Evolutionary conservation across 2,113 vertebrate genomes (phyloP), one percentile per base, ranked within the genome.

Genomic region (Microcebus murinus): DNA sequence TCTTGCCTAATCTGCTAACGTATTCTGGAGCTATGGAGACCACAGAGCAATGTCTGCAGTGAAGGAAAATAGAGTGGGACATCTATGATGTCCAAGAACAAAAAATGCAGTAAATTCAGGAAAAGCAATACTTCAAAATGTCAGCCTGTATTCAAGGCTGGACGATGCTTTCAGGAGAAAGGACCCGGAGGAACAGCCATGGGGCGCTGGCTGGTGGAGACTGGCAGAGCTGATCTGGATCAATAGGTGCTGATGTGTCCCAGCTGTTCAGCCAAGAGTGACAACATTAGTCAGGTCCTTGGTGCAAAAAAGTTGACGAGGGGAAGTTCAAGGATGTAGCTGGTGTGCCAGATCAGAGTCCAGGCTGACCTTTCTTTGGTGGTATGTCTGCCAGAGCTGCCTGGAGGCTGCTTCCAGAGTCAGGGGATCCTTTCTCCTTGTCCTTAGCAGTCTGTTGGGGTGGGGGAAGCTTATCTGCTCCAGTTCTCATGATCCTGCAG

Each of bases 231-330:
- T 2, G 2, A 71, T 61, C 36, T 57, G 17, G 48, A 82, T 86
- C 39, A 36, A 1, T 17, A 57, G 73, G 31, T 5, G 17, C 31
- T 31, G 59, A 70, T 27, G 63, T 4, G 70, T 74, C 63, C 29
- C 12, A 57, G 50, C 52, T 71, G 5, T 17, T 82, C 31, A 73
- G 90, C 70, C 67, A 86, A 73, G 61, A 86, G 39, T 55, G 42
- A 92, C 67, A 77, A 73, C 83, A 14, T 67, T n/a, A 29, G 68
- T 86, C 31, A 55, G 61, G 61, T 91, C 82, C 55, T 70, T 71
- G 67, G 73, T 95, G 63, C 68, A 52, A 57, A 55, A 88, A 63
- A n/a, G 61, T 59, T 76, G 83, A 48, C 18, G 15, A 0, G 3
- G 29, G 74, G 31, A 8, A 27, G 63, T 48, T 61, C 71, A 34